Percentiles rank a stretch among this genome's conserved stretches.
These are phyloP conservation scores for Trinorchestia longiramus DNA, from an alignment of 1,140 invertebrate genomes.

Conservation along the genomic window DNA sequence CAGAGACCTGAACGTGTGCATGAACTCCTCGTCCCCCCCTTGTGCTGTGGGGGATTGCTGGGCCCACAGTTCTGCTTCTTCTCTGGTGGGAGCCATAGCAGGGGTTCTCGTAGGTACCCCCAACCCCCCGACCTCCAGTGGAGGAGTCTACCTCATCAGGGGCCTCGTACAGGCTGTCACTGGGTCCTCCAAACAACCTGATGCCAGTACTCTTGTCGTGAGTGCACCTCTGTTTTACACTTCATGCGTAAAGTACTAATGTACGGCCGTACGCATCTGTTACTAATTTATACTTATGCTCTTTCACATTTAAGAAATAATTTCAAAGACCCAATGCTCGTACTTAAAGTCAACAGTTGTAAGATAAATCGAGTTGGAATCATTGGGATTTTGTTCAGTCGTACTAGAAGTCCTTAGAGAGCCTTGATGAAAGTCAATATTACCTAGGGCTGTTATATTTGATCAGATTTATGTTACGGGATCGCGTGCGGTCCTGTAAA, in stretches of 20 bases:
- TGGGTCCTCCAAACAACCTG: background rate
- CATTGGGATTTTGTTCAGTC: too few species aligned
- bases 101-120: background rate
- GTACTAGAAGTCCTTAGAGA: too few species aligned
- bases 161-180: constrained; percentile 39
- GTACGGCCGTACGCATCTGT: background rate
- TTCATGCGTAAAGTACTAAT: background rate
- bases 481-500: too few species aligned
- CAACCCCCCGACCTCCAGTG: constrained; percentile 25
- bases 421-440: too few species aligned
- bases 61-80: background rate
- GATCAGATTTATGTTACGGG: too few species aligned
- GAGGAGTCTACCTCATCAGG: constrained; percentile 27
- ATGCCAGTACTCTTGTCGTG: background rate
- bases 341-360: background rate
- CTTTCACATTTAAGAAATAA: background rate
- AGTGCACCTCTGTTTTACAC: too few species aligned
- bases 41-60: constrained; percentile 22
- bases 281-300: background rate
- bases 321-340: background rate
- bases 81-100: constrained; percentile 12
- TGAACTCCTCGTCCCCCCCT: background rate
- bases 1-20: constrained; percentile 33
- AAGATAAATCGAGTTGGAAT: background rate
- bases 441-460: too few species aligned